Conservation (phyloP, 2,797 vertebrate genomes). For the Trichosurus vulpecula region DNA sequence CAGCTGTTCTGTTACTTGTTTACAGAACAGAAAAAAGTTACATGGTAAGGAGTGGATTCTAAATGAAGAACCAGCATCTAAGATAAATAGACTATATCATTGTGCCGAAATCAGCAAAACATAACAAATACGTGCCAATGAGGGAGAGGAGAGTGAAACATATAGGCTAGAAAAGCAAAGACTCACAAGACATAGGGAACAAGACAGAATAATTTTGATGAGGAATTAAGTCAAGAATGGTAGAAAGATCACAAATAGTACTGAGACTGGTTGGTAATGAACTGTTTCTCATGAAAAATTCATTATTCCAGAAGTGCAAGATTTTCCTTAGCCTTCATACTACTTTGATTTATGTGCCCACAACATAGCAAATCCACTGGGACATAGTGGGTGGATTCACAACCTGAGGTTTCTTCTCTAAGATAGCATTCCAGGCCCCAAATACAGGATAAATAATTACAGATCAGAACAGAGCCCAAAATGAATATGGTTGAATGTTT, state of each 20-base stretch:
- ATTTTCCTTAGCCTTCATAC: neutral
- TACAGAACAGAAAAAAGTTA: slow-evolving; percentile 2
- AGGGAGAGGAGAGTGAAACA: slow-evolving; percentile 19
- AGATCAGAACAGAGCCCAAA: neutral
- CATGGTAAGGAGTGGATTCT: neutral
- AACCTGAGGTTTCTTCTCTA: slow-evolving; percentile 45
- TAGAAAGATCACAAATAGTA: neutral
- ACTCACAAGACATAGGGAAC: neutral
- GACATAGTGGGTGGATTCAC: slow-evolving; percentile 9
- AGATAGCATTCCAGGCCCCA: slow-evolving; percentile 34
- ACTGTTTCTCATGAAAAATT: slow-evolving; percentile 47
- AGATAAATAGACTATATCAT: neutral
- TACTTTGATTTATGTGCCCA: slow-evolving; percentile 61
- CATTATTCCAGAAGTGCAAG: slow-evolving; percentile 15
- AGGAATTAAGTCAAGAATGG: neutral
- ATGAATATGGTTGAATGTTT: neutral
- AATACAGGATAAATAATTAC: slow-evolving; percentile 65
- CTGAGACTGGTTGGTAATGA: slow-evolving; percentile 7
- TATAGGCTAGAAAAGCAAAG: slow-evolving; percentile 16
- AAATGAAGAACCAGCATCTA: neutral
- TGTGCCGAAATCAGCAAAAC: neutral
- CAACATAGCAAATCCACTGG: neutral
- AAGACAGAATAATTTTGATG: slow-evolving; percentile 44
- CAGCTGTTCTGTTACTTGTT: slow-evolving; percentile 7
- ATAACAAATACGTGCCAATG: neutral